phyloP scores from a whole-genome alignment of 2,888 invertebrate genomes.

The Crossocerus cetratus region DNA sequence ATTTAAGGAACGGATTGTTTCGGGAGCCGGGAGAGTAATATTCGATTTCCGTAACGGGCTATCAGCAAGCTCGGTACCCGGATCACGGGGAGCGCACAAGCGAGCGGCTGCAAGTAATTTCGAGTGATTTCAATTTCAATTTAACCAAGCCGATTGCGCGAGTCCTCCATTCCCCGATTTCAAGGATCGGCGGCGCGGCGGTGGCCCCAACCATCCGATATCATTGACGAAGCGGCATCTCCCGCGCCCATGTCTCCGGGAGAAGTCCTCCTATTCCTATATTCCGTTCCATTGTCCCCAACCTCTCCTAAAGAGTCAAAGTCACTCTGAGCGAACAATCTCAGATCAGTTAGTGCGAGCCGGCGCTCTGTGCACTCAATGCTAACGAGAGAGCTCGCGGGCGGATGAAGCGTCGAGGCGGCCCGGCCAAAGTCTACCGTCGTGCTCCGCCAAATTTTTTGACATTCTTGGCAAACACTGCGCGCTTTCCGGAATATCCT shows the following conservation, averaged over 20 bases:
- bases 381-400: too few relatives aligned
- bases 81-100: slow-evolving; percentile 14
- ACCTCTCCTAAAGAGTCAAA: too few relatives aligned
- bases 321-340: too few relatives aligned
- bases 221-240: slow-evolving; percentile 53
- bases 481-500: too few relatives aligned
- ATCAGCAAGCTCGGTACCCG: slow-evolving; percentile 14
- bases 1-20: slow-evolving; percentile 29
- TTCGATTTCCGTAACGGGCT: slow-evolving; percentile 39
- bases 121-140: slow-evolving; percentile 64
- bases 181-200: slow-evolving; percentile 52
- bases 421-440: not conserved
- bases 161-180: slow-evolving; percentile 61
- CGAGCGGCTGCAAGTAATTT: slow-evolving; percentile 56
- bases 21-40: slow-evolving; percentile 41
- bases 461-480: slow-evolving; percentile 41
- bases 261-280: slow-evolving; percentile 9
- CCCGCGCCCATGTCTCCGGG: slow-evolving; percentile 21
- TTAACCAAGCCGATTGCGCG: slow-evolving; percentile 63
- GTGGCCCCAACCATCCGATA: slow-evolving; percentile 61
- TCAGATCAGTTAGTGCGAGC: too few relatives aligned
- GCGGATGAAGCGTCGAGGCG: not conserved
- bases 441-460: slow-evolving; percentile 24
- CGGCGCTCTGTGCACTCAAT: too few relatives aligned
- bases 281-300: too few relatives aligned